Evolutionary conservation across 2,797 vertebrate species (phyloP), one percentile per base, ranked within the genome.

Genomic region (Myioborus miniatus): DNA sequence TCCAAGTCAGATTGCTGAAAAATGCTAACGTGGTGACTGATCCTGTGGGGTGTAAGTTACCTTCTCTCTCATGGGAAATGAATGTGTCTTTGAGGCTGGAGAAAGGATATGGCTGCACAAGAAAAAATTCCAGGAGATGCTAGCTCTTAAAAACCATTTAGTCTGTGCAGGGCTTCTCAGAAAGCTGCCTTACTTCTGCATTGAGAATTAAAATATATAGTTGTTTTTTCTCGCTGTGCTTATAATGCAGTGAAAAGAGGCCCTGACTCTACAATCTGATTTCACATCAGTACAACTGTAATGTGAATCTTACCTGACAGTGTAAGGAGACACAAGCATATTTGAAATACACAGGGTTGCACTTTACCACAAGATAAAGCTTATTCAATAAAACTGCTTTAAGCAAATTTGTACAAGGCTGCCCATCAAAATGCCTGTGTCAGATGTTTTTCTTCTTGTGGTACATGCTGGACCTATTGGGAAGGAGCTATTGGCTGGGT

Each of bases 1-100:
- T 92, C 59, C 52, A 84, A 74, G 86, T 76, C 47, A 93, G 87
- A 58, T 90, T 63, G 74, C 47, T 89, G n/a, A 50, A 70, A 94
- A 94, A 69, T 53, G 63, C 74, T 59, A 19, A 52, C 50, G 58
- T 50, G 74, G 27, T 65, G 87, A 64, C 76, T 88, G 90, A 94
- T 91, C 53, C 64, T 70, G 6, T 75, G 12, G 5, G 15, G 68
- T 79, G 21, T 93, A 60, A 58, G 30, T 92, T 96, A 83, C 87
- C 62, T 55, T 70, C 44, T 11, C 36, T 41, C 50, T 65, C 36
- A 15, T 20, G 39, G 76, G 68, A 92, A 77, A 49, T 58, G 13
- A 74, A 71, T 18, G 29, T 86, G 32, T 62, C 11, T 11, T 39
- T 62, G 37, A 24, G 56, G 34, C 34, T 63, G 64, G 26, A 81